Evolutionary conservation across 2,888 invertebrate species (phyloP), one percentile per base, ranked within the genome.

Genomic region (Trissolcus brochymenae): DNA sequence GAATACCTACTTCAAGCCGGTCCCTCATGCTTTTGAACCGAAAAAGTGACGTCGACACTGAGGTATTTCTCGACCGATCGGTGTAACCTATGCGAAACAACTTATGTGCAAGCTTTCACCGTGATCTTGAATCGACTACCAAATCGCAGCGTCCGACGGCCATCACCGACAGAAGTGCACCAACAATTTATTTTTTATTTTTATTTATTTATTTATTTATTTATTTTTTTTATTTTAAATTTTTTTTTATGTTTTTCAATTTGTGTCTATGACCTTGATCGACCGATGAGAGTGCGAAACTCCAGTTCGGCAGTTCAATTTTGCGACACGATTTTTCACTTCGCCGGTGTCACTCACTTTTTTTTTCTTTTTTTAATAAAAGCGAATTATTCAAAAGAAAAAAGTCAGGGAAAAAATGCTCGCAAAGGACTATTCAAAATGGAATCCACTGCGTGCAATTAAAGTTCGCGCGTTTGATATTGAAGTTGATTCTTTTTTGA

Each of bases 141-240:
- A 49, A 65, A 43, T 35, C 56, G 14, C 61, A 46, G 14, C 53
- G 49, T 21, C 62, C 67, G 67, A 66, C 74, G 74, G 62, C 19
- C 40, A 56, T 50, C 41, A 51, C 67, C 74, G 74, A 67, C 66
- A 66, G 74, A 74, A 56, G 61, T 73, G 72, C 60, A 51, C 51
- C 35, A 35, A 41, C 50, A 6, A 13, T 43, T n/a, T n/a, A n/a
- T n/a, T n/a, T 51, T 13, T 40, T 19, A 40, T 70, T 35, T 46
- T 57, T 29, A 40, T n/a, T 35, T 62, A 29, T 14, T 57, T 14
- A n/a, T 46, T 35, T 35, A 1, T 11, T 14, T 46, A 2, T 46
- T 35, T 35, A 9, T 35, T 7, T 7, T 7, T 1, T 29, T 29
- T 29, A 3, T 29, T 7, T 29, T 7, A 1, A 7, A 7, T 29